These are phyloP conservation scores for Laticauda colubrina DNA, from an alignment of 2,113 vertebrate genomes.

Conservation along the genomic window DNA sequence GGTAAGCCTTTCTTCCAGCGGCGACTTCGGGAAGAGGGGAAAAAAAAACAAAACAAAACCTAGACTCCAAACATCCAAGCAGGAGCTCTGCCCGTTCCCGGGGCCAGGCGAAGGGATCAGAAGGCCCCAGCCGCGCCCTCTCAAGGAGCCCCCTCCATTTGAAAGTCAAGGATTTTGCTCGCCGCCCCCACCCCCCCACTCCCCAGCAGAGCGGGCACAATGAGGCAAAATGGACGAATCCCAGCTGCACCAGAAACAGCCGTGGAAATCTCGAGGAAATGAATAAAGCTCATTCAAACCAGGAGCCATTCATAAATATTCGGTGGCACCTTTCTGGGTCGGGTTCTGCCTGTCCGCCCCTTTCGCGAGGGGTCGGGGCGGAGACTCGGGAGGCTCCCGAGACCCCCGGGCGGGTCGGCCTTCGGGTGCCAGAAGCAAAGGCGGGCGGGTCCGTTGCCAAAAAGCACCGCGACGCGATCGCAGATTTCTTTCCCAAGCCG, in stretches of 20 bases:
- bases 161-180: neutral
- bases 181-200: neutral
- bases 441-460: neutral
- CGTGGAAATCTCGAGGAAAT: neutral
- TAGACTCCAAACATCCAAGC: neutral
- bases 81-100: neutral
- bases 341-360: neutral
- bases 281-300: neutral
- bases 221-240: neutral
- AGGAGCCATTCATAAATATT: neutral
- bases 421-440: neutral
- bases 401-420: neutral
- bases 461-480: neutral
- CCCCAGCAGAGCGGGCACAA: neutral
- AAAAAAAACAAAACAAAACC: rapidly evolving
- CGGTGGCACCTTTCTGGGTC: neutral
- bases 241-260: neutral
- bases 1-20: neutral
- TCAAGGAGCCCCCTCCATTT: neutral
- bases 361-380: neutral
- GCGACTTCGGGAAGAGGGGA: neutral
- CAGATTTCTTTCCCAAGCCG: neutral
- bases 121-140: neutral
- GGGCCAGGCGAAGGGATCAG: neutral
- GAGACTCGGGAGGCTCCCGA: neutral